Conservation (phyloP, 2,113 vertebrate species). For the Setophaga kirtlandii region DNA sequence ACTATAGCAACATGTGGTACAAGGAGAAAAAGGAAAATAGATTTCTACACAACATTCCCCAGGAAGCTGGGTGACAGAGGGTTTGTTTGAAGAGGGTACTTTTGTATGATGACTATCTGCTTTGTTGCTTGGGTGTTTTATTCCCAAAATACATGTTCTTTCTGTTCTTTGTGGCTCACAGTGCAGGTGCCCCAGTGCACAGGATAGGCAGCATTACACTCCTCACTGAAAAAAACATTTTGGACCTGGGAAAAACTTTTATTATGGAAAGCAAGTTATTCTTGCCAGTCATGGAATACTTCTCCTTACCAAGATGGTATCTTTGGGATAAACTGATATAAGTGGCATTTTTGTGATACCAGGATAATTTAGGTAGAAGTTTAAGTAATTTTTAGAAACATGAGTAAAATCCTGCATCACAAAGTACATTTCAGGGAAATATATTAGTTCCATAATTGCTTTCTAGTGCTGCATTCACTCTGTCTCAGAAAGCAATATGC, state of each 20-base stretch:
- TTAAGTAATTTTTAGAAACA: slow-evolving; percentile 34
- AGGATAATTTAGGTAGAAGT: background rate
- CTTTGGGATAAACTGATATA: background rate
- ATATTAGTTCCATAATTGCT: background rate
- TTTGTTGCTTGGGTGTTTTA: background rate
- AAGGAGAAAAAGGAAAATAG: background rate
- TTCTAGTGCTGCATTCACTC: background rate
- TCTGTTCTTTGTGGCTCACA: background rate
- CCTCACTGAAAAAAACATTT: background rate
- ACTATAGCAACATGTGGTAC: background rate
- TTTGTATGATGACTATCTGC: background rate
- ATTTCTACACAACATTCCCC: background rate
- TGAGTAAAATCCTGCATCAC: slow-evolving; percentile 11
- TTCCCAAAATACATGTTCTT: background rate
- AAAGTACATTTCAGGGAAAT: slow-evolving; percentile 19
- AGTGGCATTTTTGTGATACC: background rate
- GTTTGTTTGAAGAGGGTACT: slow-evolving; percentile 13
- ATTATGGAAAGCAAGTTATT: background rate
- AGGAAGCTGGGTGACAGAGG: background rate
- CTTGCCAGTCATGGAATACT: background rate
- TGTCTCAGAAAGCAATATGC: background rate
- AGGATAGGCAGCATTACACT: background rate
- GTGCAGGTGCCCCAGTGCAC: background rate
- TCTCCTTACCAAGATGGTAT: background rate
- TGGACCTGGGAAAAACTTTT: background rate